These are phyloP conservation scores for Ornithoptera priamus DNA, from an alignment of 2,888 invertebrate species.

Conservation along the genomic window DNA sequence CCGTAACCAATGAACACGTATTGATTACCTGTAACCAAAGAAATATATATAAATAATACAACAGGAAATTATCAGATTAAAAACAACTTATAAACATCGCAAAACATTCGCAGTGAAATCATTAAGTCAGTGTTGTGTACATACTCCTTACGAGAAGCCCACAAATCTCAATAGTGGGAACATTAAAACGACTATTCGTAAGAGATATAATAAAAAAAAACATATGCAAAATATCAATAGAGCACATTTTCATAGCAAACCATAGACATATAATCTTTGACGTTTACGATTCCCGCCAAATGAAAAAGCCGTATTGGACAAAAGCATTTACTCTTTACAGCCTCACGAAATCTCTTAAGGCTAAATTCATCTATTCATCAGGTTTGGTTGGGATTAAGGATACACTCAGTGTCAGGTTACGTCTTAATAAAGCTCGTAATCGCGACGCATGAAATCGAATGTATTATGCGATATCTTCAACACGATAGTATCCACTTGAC, in stretches of 20 bases:
- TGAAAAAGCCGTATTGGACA: constrained; percentile 1
- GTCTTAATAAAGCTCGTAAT: constrained; percentile 35
- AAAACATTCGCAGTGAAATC: too few relatives aligned
- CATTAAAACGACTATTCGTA: too few relatives aligned
- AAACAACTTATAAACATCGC: too few relatives aligned
- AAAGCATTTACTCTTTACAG: constrained; percentile 10
- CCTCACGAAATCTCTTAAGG: constrained; percentile 13
- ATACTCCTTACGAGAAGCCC: too few relatives aligned
- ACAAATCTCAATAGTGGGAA: too few relatives aligned
- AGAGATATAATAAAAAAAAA: too few relatives aligned
- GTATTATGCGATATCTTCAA: constrained; percentile 27
- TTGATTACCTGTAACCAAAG: too few relatives aligned
- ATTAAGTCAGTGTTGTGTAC: too few relatives aligned
- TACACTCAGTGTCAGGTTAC: constrained; percentile 37
- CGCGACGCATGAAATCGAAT: constrained; percentile 38
- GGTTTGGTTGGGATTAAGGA: constrained; percentile 14
- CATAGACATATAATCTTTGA: not conserved
- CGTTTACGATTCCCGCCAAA: constrained; percentile 4
- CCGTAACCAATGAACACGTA: too few relatives aligned
- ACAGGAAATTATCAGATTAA: not conserved
- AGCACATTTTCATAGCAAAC: too few relatives aligned
- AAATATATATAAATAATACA: too few relatives aligned
- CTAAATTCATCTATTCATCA: constrained; percentile 4
- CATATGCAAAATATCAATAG: too few relatives aligned
- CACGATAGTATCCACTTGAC: constrained; percentile 15